Conservation (phyloP, 2,888 invertebrate genomes). For the Eupithecia abbreviata region DNA sequence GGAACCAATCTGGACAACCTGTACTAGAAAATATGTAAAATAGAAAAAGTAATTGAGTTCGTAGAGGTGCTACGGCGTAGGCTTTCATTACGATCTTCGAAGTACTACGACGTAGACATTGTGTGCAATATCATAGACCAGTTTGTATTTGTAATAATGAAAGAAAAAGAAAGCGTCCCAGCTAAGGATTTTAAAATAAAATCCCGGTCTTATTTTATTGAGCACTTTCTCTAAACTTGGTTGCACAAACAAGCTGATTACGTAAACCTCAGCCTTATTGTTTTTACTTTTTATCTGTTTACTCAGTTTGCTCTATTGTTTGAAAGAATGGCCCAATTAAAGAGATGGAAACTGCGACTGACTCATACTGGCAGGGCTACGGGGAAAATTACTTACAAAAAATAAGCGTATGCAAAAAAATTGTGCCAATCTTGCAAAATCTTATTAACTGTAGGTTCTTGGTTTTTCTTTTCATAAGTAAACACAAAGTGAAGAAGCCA, state of each 20-base stretch:
- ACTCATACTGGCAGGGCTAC: slow-evolving; percentile 8
- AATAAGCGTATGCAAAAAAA: slow-evolving; percentile 11
- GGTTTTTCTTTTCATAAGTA: neutral
- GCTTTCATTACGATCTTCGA: neutral
- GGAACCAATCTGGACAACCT: neutral
- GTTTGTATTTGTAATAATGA: neutral
- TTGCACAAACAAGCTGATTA: slow-evolving; percentile 30
- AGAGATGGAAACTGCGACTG: slow-evolving; percentile 17
- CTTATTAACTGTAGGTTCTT: slow-evolving; percentile 10
- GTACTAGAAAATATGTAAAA: neutral
- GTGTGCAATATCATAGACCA: neutral
- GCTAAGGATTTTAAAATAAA: slow-evolving; percentile 13
- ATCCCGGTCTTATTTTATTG: slow-evolving; percentile 19
- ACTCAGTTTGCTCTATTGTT: slow-evolving; percentile 30
- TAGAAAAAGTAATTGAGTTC: neutral
- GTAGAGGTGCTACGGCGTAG: slow-evolving; percentile 7
- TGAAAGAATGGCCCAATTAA: slow-evolving; percentile 23
- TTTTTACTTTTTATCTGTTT: slow-evolving; percentile 34
- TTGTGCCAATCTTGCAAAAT: slow-evolving; percentile 7
- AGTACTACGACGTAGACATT: neutral
- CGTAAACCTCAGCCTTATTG: slow-evolving; percentile 26
- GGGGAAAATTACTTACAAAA: slow-evolving; percentile 12
- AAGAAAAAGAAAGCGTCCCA: neutral
- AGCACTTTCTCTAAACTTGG: slow-evolving; percentile 22
- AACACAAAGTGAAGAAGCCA: neutral